Evolutionary conservation across 2,888 invertebrate genomes (phyloP), one percentile per base, ranked within the genome.

Genomic region (Hedychridium roseum): DNA sequence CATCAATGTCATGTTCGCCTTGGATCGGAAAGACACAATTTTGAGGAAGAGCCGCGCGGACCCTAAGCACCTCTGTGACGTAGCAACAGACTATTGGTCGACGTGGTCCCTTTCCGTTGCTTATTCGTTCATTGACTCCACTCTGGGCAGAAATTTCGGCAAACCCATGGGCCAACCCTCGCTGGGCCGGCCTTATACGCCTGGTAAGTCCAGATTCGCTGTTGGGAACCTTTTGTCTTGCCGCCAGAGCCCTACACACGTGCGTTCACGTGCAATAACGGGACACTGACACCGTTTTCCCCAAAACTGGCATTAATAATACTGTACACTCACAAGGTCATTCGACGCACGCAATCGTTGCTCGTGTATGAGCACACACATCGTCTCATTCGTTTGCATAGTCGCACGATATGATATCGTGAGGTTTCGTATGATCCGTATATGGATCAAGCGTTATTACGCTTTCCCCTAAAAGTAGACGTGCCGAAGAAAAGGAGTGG

Each of bases 1-100:
- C 54, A 11, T 4, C 6, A 0, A 2, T 17, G 3, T 74, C 38
- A 66, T 78, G 70, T 68, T 74, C 40, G 54, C 77, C 76, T 75
- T 54, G 66, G 71, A 71, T 77, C 73, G 78, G 77, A 78, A 77
- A 78, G 77, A 77, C 77, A 77, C 63, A 77, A 78, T 78, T 77
- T 77, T 74, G 77, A 78, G 77, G 73, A 78, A 78, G 77, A 76
- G 75, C 76, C 76, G 76, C 74, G 70, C 71, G 74, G 75, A 68
- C 75, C 74, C 73, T 71, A 74, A 76, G 73, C 74, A 68, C 68
- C 67, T 70, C 69, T 65, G 66, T 71, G 67, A 66, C 69, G 71
- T 71, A 57, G 63, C 57, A 64, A 61, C 70, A 68, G 54, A 66
- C 68, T 63, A 75, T 74, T 76, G 75, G 76, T 65, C 72, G 71